Evolutionary conservation across 2,888 invertebrate genomes (phyloP).

Genomic region (Tupiocoris notatus): DNA sequence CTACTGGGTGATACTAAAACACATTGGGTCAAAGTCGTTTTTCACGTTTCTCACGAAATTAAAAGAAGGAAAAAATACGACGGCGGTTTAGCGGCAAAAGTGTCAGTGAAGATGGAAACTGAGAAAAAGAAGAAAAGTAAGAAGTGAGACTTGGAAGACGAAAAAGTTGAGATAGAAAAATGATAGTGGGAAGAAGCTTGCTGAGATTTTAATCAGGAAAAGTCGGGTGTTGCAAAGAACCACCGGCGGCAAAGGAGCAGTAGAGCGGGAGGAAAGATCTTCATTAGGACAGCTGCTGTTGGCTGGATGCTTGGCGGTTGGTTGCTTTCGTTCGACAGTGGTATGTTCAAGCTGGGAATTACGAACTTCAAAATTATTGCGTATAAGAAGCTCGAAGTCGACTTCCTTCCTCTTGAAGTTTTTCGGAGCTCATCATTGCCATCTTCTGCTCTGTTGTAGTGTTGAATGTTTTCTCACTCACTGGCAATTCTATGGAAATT

Average conservation of each 20-base stretch:
- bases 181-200: background rate
- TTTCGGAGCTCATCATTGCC: background rate
- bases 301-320: background rate
- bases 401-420: background rate
- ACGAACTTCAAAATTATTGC: background rate
- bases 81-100: background rate
- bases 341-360: background rate
- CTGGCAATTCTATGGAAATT: too few relatives aligned
- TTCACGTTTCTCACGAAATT: background rate
- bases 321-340: background rate
- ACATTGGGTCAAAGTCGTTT: background rate
- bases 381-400: background rate
- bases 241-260: too few relatives aligned
- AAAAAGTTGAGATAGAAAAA: background rate
- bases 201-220: background rate
- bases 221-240: background rate
- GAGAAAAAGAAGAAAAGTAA: background rate
- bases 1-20: too few relatives aligned
- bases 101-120: background rate
- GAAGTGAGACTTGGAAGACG: background rate
- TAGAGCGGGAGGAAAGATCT: background rate
- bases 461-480: too few relatives aligned
- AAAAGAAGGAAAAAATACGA: background rate
- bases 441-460: too few relatives aligned
- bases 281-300: background rate